Base-by-base conservation (phyloP, 2,113 vertebrate genomes). In the Hippopotamus amphibius region DNA sequence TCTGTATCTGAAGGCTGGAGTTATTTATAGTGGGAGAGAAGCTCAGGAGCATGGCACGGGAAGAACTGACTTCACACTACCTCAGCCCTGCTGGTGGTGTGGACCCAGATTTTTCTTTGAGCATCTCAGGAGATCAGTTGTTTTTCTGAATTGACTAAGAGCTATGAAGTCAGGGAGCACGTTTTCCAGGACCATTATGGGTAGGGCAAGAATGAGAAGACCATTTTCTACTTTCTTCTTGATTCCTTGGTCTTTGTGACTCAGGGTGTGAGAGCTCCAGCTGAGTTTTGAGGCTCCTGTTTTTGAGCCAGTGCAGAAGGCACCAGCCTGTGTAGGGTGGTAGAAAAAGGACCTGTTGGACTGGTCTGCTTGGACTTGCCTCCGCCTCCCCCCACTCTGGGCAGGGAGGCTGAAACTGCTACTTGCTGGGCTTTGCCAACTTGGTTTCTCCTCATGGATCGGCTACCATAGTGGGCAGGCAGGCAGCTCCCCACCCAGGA, bases 351-450 rank as follows among this genome's bases (percentile, higher is more conserved):
- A 97, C 97, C 91, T 96, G 96, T 96, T 95, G 65, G 84, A 97
- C 97, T 85, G 87, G 96, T 96, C 96, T 88, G 92, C 92, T 92
- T 48, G 48, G 46, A 59, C 71, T 66, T 13, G 17, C 68, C 72
- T 33, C 30, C 68, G 86, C 63, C 53, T 14, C 30, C 88, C 69
- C 81, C 48, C 0, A 11, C 83, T 21, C 68, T 15, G 88, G 93
- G 88, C 77, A 79, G 87, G 59, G 93, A 97, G 50, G 74, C 69
- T 97, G 97, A 98, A 98, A 97, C 96, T 98, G 91, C 90, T 84
- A 91, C 88, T 94, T 26, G 50, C 86, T 37, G 55, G 71, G 48
- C 87, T 91, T 61, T 87, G 96, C 96, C 97, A 84, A 66, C 74
- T 97, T 76, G 43, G 80, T 98, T 94, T 97, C 90, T 97, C 79